phyloP scores from a whole-genome alignment of 2,113 vertebrate genomes.

The Carassius gibelio region DNA sequence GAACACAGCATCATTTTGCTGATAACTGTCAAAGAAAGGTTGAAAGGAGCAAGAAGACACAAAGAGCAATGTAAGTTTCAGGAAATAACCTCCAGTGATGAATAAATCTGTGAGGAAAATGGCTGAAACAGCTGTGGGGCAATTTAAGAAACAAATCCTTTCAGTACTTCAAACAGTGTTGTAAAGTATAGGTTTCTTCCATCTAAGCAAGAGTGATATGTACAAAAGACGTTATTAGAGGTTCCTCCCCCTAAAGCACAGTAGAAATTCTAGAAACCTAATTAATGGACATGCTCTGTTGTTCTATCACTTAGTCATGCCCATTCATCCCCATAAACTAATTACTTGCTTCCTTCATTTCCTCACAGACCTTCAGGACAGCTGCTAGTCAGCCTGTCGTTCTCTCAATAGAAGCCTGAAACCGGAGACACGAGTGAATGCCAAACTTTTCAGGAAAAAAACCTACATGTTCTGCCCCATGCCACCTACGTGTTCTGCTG shows the following conservation, averaged over 20 bases:
- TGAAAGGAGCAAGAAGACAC: neutral
- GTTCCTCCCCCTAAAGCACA: neutral
- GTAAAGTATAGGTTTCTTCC: slow-evolving; percentile 8
- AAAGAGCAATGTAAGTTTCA: neutral
- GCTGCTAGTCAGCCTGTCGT: slow-evolving; percentile 66
- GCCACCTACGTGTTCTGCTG: slow-evolving; percentile 45
- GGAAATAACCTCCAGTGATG: slow-evolving; percentile 1
- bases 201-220: neutral
- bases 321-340: slow-evolving; percentile 60
- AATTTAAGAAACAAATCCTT: neutral
- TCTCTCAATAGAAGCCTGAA: slow-evolving; percentile 61
- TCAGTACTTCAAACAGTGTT: neutral
- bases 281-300: slow-evolving; percentile 23
- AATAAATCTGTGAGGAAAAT: neutral
- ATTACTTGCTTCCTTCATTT: slow-evolving; percentile 40
- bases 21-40: neutral
- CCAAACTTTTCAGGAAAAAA: slow-evolving; percentile 58
- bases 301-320: slow-evolving; percentile 16
- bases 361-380: slow-evolving; percentile 59
- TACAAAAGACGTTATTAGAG: neutral
- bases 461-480: slow-evolving; percentile 38
- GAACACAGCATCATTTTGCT: neutral
- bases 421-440: slow-evolving; percentile 63
- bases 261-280: slow-evolving; percentile 7
- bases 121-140: neutral